These are phyloP conservation scores for Bradypus variegatus DNA, from an alignment of 2,797 vertebrate genomes.

Conservation along the genomic window DNA sequence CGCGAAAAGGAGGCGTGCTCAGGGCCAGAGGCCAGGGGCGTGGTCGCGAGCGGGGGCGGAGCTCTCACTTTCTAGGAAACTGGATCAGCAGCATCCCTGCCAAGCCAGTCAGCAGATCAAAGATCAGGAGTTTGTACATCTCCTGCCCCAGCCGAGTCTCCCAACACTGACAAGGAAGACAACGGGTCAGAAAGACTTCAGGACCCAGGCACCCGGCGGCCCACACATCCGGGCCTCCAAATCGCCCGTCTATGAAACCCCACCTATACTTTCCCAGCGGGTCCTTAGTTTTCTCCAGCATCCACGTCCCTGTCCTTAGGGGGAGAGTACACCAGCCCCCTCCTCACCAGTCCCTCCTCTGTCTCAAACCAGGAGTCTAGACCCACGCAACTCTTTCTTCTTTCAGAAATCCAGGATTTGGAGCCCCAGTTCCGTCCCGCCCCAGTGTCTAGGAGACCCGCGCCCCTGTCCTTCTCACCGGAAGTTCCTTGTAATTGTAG, in stretches of 20 bases:
- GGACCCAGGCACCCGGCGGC: not conserved
- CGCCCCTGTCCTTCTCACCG: constrained; percentile 68
- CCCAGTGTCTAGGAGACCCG: no score
- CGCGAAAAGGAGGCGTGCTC: not conserved
- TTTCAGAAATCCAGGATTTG: not conserved
- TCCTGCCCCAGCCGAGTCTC: constrained; percentile 90
- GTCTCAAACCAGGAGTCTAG: not conserved
- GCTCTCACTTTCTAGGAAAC: constrained; percentile 83
- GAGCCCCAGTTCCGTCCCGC: not conserved
- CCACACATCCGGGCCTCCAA: not conserved
- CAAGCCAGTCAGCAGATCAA: constrained; percentile 81
- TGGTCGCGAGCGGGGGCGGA: not conserved
- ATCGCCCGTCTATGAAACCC: not conserved
- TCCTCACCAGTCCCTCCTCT: not conserved
- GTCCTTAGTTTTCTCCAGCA: not conserved
- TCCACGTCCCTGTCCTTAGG: not conserved
- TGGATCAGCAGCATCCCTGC: constrained; percentile 78
- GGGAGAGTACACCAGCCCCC: not conserved
- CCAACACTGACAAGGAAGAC: constrained; percentile 81
- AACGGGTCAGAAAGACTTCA: not conserved
- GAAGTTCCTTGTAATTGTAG: constrained; percentile 75
- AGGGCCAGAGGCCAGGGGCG: not conserved
- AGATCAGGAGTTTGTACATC: constrained; percentile 90
- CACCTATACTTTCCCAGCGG: not conserved
- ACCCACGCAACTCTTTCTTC: not conserved